phyloP scores from a whole-genome alignment of 2,797 vertebrate species.

The Spinibarbus caldwelli region DNA sequence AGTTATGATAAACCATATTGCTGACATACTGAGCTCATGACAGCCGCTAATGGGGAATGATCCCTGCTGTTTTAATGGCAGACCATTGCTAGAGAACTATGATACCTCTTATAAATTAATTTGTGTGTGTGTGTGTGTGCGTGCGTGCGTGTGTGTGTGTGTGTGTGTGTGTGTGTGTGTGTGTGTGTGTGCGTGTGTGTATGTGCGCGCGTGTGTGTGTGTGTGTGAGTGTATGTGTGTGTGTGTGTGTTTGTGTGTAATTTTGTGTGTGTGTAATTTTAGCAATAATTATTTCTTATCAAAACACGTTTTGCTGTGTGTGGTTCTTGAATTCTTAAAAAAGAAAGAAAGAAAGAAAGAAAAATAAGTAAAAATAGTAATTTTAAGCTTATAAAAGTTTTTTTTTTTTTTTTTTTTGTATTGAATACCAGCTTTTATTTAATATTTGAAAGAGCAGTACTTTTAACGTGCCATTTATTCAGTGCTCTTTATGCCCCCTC shows the following conservation, averaged over 20 bases:
- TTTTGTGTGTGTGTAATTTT: not conserved
- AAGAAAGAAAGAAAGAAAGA: no score
- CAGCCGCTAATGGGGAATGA: slow-evolving; percentile 59
- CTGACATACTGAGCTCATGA: slow-evolving; percentile 48
- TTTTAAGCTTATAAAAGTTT: not conserved
- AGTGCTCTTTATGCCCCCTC: not conserved
- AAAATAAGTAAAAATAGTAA: not conserved
- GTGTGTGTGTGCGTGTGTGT: not conserved
- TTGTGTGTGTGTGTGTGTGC: not conserved
- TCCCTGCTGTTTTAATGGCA: slow-evolving; percentile 49
- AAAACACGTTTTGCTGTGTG: not conserved
- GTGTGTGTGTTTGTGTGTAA: no score
- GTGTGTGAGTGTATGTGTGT: not conserved
- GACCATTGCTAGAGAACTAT: not conserved
- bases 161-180: not conserved
- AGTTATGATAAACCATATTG: slow-evolving; percentile 58
- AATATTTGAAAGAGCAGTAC: not conserved
- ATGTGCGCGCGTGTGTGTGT: not conserved
- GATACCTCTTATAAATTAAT: not conserved
- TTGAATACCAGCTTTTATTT: slow-evolving; percentile 4
- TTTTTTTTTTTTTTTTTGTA: no score
- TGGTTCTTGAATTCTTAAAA: not conserved
- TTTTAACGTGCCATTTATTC: not conserved
- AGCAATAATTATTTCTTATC: not conserved
- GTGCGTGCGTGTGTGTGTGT: not conserved